Evolutionary conservation across 2,797 vertebrate genomes (phyloP).

Genomic region (Ctenopoma multispine): DNA sequence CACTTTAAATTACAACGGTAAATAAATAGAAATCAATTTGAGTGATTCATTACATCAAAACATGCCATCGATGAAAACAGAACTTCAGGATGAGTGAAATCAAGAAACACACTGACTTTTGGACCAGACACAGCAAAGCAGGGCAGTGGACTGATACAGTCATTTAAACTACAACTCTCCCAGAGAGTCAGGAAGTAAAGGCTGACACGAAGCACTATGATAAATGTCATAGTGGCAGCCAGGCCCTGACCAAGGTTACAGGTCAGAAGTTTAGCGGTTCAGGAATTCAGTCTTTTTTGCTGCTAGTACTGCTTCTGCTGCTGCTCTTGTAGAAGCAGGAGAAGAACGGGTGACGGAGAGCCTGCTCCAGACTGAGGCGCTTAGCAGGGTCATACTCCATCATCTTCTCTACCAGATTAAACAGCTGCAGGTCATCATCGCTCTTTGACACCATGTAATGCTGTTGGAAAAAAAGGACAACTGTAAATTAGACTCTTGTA

Average conservation of each 20-base stretch:
- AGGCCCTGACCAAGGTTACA: slow-evolving; percentile 5
- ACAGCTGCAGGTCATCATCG: slow-evolving; percentile 86
- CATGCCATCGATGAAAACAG: slow-evolving; percentile 7
- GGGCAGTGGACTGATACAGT: slow-evolving; percentile 92
- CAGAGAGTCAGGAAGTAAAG: slow-evolving; percentile 66
- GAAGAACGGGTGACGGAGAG: slow-evolving; percentile 89
- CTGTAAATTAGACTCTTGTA: not conserved
- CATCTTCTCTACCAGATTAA: slow-evolving; percentile 90
- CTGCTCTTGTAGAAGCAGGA: slow-evolving; percentile 64
- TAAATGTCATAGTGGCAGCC: slow-evolving; percentile 26
- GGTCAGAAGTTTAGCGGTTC: slow-evolving; percentile 17
- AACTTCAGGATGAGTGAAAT: not conserved
- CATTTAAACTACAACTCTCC: slow-evolving; percentile 70
- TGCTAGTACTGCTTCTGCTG: slow-evolving; percentile 53
- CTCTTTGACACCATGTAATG: slow-evolving; percentile 87
- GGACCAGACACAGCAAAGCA: slow-evolving; percentile 67
- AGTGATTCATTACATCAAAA: slow-evolving; percentile 16
- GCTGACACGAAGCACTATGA: slow-evolving; percentile 21
- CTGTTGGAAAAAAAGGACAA: slow-evolving; percentile 62
- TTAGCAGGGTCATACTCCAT: slow-evolving; percentile 88
- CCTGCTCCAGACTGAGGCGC: slow-evolving; percentile 87
- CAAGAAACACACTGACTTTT: not conserved
- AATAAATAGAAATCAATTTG: slow-evolving; percentile 58
- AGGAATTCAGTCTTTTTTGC: slow-evolving; percentile 52
- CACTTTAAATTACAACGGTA: slow-evolving; percentile 49